These are phyloP conservation scores for Platycnemis pennipes DNA, from an alignment of 2,888 invertebrate genomes.

Conservation along the genomic window DNA sequence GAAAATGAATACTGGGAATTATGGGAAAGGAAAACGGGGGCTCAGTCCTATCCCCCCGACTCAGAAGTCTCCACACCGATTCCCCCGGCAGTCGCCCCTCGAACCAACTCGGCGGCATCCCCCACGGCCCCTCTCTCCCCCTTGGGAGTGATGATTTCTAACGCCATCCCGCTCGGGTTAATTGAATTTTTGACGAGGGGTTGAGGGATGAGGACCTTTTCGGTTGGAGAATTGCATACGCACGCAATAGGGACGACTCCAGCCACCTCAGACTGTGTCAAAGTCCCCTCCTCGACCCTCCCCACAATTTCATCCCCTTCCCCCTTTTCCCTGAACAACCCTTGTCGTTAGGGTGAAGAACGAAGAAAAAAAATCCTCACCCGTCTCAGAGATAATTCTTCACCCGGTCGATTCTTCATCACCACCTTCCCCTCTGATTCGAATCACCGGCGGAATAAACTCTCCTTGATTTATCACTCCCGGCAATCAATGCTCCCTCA, in stretches of 20 bases:
- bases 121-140: neutral
- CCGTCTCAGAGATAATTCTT: neutral
- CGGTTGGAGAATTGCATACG: neutral
- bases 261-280: neutral
- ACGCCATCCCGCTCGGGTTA: slow-evolving; percentile 60
- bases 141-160: slow-evolving; percentile 35
- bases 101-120: neutral
- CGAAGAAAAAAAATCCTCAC: neutral
- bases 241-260: neutral
- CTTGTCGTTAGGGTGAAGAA: neutral
- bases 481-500: slow-evolving; percentile 33
- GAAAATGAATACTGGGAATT: neutral
- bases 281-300: neutral
- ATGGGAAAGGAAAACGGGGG: neutral
- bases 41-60: neutral
- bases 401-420: neutral
- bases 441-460: slow-evolving; percentile 1
- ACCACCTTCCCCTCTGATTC: neutral
- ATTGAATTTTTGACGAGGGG: slow-evolving; percentile 70
- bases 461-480: slow-evolving; percentile 38
- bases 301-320: neutral
- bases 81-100: neutral
- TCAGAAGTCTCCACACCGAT: neutral
- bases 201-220: neutral
- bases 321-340: neutral